Percentiles rank a stretch among this genome's conserved stretches.
These are phyloP conservation scores for Leptinotarsa peninsularis DNA, from an alignment of 2,888 invertebrate species.

Conservation along the genomic window DNA sequence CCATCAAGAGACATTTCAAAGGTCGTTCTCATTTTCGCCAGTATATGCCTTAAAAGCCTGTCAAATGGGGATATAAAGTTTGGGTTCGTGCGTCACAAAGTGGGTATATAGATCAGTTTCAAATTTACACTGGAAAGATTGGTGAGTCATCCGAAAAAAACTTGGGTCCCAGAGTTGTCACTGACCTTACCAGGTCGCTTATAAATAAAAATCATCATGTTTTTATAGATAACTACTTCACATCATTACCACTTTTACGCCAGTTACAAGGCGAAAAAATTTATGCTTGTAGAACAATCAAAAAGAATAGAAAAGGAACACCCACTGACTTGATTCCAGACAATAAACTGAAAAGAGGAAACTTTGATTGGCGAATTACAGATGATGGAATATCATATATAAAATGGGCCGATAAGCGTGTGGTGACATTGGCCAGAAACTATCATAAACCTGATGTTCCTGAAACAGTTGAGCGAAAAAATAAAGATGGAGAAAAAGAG, in stretches of 20 bases:
- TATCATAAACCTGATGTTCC: background rate
- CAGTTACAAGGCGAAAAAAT: background rate
- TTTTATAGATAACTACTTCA: constrained; percentile 9
- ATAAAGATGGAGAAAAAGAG: background rate
- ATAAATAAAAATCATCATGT: constrained; percentile 7
- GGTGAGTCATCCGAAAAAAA: background rate
- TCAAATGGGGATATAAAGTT: constrained; percentile 33
- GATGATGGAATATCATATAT: background rate
- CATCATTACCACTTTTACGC: background rate
- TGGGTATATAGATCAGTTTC: constrained; percentile 11
- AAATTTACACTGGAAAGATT: constrained; percentile 11
- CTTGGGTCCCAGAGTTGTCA: constrained; percentile 10
- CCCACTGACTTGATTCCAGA: background rate
- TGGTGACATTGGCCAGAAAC: background rate
- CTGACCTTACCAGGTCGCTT: background rate
- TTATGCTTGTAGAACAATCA: constrained; percentile 10
- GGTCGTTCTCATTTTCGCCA: constrained; percentile 31
- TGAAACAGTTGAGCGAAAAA: background rate
- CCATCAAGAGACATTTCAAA: constrained; percentile 25
- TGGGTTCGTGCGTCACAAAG: constrained; percentile 26
- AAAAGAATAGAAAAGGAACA: background rate
- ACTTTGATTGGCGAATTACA: background rate
- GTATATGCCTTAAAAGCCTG: constrained; percentile 37
- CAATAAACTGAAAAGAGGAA: constrained; percentile 11
- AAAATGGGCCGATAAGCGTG: constrained; percentile 6